phyloP scores from a whole-genome alignment of 2,888 invertebrate species.

The Eupithecia tripunctaria region DNA sequence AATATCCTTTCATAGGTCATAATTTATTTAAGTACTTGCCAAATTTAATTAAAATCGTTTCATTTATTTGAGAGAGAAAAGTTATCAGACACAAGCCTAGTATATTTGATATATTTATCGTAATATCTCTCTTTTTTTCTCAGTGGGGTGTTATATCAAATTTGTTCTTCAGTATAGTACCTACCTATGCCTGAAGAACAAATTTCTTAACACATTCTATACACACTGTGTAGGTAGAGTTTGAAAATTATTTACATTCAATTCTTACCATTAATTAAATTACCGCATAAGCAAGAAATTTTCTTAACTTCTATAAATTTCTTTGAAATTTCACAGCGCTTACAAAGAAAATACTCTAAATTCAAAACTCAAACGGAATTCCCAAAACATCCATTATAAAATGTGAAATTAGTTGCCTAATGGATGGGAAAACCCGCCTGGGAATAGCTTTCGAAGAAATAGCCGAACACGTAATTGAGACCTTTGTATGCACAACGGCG shows the following conservation, averaged over 20 bases:
- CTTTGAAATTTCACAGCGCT: slow-evolving; percentile 23
- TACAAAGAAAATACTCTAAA: slow-evolving; percentile 32
- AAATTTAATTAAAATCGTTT: background rate
- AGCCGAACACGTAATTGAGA: slow-evolving; percentile 39
- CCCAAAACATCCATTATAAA: slow-evolving; percentile 36
- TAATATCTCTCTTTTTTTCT: background rate
- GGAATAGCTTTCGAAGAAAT: slow-evolving; percentile 37
- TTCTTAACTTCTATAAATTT: slow-evolving; percentile 16
- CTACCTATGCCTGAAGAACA: no score
- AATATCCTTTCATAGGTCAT: no score
- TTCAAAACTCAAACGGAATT: slow-evolving; percentile 31
- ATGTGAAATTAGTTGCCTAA: slow-evolving; percentile 39
- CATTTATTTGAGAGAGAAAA: background rate
- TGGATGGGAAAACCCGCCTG: slow-evolving; percentile 37
- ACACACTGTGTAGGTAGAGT: background rate
- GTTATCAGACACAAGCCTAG: background rate
- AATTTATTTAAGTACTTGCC: background rate
- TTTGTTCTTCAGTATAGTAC: no score
- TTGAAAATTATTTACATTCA: background rate
- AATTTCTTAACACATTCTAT: no score
- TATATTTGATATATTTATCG: background rate
- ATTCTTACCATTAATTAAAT: background rate
- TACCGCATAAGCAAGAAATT: background rate
- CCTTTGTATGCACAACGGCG: slow-evolving; percentile 44
- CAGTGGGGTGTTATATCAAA: no score